phyloP scores from a whole-genome alignment of 2,888 invertebrate genomes.

The Brenthis hecate region DNA sequence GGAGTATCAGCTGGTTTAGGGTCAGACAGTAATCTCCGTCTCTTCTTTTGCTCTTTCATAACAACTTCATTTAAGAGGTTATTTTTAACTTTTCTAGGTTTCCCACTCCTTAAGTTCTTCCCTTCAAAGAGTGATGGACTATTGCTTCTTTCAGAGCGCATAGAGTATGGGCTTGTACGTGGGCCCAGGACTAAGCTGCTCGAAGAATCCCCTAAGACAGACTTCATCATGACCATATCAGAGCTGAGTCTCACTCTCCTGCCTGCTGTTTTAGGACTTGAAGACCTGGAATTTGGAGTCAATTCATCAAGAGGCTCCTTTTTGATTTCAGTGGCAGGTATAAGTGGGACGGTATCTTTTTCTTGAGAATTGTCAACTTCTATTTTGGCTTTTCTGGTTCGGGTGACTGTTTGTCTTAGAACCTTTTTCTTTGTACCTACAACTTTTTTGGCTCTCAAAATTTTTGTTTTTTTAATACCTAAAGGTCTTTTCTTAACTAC shows the following conservation, averaged over 20 bases:
- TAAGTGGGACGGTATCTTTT: constrained; percentile 65
- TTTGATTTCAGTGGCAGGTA: constrained; percentile 73
- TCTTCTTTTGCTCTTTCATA: constrained; percentile 80
- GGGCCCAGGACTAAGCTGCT: constrained; percentile 66
- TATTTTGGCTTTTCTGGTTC: constrained; percentile 67
- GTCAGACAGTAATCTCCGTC: constrained; percentile 80
- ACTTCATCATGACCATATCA: constrained; percentile 77
- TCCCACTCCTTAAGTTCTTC: constrained; percentile 85
- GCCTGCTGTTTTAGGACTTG: constrained; percentile 74
- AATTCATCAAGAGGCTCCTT: constrained; percentile 73
- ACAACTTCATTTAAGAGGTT: constrained; percentile 82
- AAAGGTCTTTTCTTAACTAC: constrained; percentile 72
- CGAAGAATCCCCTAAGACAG: constrained; percentile 68
- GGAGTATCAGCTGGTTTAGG: constrained; percentile 69
- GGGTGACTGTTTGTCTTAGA: constrained; percentile 59
- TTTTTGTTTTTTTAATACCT: constrained; percentile 69
- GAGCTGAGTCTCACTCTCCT: constrained; percentile 71
- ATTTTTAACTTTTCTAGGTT: constrained; percentile 84
- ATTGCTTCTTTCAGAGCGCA: constrained; percentile 82
- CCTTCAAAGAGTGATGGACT: constrained; percentile 76
- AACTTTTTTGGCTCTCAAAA: constrained; percentile 69
- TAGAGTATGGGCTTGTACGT: constrained; percentile 83
- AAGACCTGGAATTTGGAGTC: constrained; percentile 70
- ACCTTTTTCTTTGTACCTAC: constrained; percentile 64
- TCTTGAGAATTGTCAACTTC: constrained; percentile 64